Evolutionary conservation across 2,888 invertebrate genomes (phyloP), one percentile per base, ranked within the genome.

Genomic region (Eupithecia subumbrata): DNA sequence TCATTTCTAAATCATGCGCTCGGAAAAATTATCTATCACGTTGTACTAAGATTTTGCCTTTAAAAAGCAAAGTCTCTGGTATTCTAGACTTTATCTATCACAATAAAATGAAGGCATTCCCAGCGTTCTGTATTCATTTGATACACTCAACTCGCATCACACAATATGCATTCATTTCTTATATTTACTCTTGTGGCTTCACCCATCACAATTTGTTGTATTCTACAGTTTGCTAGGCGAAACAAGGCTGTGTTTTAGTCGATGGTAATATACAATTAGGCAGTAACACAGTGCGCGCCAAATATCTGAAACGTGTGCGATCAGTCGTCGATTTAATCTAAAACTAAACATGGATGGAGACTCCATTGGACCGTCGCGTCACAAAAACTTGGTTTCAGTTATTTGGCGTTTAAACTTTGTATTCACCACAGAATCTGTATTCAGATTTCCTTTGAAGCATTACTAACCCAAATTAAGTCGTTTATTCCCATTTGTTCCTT

Each of bases 91-190:
- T 34, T 64, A 64, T 34, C 30, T 64, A 64, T 34, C 34, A 64
- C 34, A 18, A 64, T 64, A 68, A 68, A 45, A 8, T 7, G 37
- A 68, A 67, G 12, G 25, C 12, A 16, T 25, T 22, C 68, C 43
- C 25, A 16, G 45, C 37, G 84, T 87, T 89, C 90, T 92, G 91
- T 90, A 91, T 89, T 90, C 92, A 90, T 80, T 88, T 88, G 88
- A 88, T 85, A 82, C 85, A 83, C 84, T 56, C 52, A 22, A 22
- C 52, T 82, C 85, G 78, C 82, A 81, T 88, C 87, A 85, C 80
- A 83, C 86, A 84, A 84, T 82, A 84, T 84, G 84, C 85, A 86
- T 83, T 84, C 82, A 76, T 76, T 78, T 80, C 77, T 80, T 81
- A 81, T 77, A 78, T 72, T 74, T 80, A 76, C 79, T 82, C 83